phyloP scores from a whole-genome alignment of 2,888 invertebrate species.

The Ashinkailepas kermadecensis region DNA sequence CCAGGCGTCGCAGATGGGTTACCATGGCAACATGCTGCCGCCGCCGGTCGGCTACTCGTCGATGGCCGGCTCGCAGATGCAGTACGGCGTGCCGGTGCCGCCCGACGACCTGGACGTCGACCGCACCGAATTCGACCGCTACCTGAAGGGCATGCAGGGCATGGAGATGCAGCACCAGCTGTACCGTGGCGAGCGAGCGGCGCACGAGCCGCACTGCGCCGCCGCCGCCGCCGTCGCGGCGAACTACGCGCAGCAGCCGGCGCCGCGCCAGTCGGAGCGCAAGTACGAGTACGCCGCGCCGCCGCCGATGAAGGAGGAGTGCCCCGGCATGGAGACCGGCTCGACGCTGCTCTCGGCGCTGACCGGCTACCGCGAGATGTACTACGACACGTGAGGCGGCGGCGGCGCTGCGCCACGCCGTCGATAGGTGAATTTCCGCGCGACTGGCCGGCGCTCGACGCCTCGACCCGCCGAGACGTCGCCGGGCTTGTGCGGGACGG shows the following conservation, averaged over 20 bases:
- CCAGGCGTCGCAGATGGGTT: neutral
- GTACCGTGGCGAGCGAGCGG: neutral
- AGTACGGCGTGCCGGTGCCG: constrained; percentile 24
- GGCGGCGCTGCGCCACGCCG: no score
- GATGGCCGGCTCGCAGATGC: neutral
- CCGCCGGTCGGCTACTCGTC: neutral
- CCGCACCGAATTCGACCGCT: constrained; percentile 31
- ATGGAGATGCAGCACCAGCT: neutral
- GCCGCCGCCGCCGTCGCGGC: neutral
- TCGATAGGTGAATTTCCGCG: no score
- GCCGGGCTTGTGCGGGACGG: no score
- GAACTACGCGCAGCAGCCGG: neutral
- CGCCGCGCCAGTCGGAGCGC: constrained; percentile 19
- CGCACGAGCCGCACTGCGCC: constrained; percentile 23
- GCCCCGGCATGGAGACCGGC: constrained; percentile 9
- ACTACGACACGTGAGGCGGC: constrained; percentile 27
- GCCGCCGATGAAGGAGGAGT: constrained; percentile 21
- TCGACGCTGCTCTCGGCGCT: constrained; percentile 30
- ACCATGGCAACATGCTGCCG: neutral
- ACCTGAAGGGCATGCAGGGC: constrained; percentile 26
- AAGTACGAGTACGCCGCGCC: constrained; percentile 24
- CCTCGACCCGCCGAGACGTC: no score
- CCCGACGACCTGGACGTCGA: constrained; percentile 31
- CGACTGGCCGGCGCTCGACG: no score
- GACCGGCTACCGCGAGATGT: constrained; percentile 29